These are phyloP conservation scores for Pseudochirops cupreus DNA, from an alignment of 2,797 vertebrate species.

Conservation along the genomic window DNA sequence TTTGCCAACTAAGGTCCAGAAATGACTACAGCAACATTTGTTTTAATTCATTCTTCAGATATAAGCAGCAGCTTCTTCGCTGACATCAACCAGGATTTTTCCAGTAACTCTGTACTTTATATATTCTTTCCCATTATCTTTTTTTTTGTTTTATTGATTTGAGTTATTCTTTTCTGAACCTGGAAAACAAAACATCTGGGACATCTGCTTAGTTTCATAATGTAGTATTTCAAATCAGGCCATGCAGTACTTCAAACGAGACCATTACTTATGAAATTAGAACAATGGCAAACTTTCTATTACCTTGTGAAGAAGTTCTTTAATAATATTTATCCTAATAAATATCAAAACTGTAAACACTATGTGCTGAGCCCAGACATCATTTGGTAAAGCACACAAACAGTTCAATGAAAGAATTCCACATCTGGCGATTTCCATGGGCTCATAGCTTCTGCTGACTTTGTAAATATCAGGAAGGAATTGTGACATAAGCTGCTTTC, in stretches of 20 bases:
- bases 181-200: not conserved
- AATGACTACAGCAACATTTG: not conserved
- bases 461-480: not conserved
- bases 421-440: not conserved
- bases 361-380: not conserved
- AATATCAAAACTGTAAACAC: constrained; percentile 7
- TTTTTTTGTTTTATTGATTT: constrained; percentile 8
- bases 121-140: constrained; percentile 15
- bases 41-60: constrained; percentile 31
- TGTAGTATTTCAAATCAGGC: not conserved
- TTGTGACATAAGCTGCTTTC: not conserved
- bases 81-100: not conserved
- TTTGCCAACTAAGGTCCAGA: not conserved
- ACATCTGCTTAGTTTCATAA: constrained; percentile 29
- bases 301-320: constrained; percentile 40
- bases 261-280: not conserved
- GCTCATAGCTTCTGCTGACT: accelerated
- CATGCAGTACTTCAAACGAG: not conserved
- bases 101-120: not conserved
- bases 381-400: constrained; percentile 18
- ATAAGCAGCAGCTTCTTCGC: not conserved
- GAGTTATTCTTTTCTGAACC: constrained; percentile 16
- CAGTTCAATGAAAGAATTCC: not conserved
- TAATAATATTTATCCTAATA: constrained; percentile 14
- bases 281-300: constrained; percentile 23